Percentiles rank a stretch among this genome's conserved stretches.
These are phyloP conservation scores for Cantharis nigra DNA, from an alignment of 2,888 invertebrate species.

Conservation along the genomic window DNA sequence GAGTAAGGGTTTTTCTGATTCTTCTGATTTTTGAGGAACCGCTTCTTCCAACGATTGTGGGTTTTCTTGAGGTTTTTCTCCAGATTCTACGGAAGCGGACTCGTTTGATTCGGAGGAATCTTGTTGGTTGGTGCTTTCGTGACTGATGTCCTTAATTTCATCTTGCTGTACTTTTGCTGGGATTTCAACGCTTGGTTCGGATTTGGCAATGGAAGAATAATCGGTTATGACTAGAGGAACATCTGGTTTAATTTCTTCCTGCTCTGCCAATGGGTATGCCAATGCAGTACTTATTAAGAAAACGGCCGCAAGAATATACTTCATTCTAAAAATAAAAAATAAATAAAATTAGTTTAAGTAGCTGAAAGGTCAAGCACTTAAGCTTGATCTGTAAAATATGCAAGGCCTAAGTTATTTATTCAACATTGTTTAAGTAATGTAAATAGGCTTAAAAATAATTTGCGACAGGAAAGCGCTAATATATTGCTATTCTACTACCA, in stretches of 20 bases:
- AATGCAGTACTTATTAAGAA: conserved; percentile 60
- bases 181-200: conserved; percentile 33
- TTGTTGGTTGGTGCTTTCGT: conserved; percentile 36
- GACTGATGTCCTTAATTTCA: conserved; percentile 34
- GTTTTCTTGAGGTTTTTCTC: conserved; percentile 43
- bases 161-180: conserved; percentile 10
- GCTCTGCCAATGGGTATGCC: conserved; percentile 67
- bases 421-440: not conserved
- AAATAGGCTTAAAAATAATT: not conserved
- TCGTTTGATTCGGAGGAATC: conserved; percentile 41
- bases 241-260: conserved; percentile 42
- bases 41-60: conserved; percentile 33
- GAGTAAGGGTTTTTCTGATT: conserved; percentile 13
- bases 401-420: not conserved
- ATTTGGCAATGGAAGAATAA: conserved; percentile 53
- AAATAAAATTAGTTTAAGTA: not conserved
- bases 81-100: conserved; percentile 45
- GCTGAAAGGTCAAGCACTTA: not conserved
- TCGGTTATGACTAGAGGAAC: conserved; percentile 55
- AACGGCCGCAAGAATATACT: conserved; percentile 65
- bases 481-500: not conserved
- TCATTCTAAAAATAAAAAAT: conserved; percentile 61
- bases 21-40: conserved; percentile 33
- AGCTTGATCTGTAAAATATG: not conserved
- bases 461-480: conserved; percentile 1